Evolutionary conservation across 2,888 invertebrate species (phyloP).

Genomic region (Cerceris ruficornis): DNA sequence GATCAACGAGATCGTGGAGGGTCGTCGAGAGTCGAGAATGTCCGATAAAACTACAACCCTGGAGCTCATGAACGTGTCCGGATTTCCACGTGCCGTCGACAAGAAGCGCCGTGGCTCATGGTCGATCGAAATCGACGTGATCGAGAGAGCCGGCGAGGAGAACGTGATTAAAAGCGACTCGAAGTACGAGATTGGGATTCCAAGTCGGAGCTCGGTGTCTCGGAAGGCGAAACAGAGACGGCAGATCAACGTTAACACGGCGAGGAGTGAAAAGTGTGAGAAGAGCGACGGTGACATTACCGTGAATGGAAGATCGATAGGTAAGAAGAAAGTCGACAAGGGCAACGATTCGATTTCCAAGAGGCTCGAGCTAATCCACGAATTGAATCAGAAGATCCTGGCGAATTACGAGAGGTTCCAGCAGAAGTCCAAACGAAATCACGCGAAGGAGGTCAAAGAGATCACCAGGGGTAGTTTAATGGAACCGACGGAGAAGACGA

Average conservation of each 20-base stretch:
- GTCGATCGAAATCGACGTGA: conserved; percentile 52
- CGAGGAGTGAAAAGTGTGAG: conserved; percentile 25
- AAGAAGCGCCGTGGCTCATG: conserved; percentile 48
- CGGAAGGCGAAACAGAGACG: conserved; percentile 59
- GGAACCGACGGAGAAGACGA: conserved; percentile 20
- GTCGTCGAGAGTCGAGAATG: conserved; percentile 18
- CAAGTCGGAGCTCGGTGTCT: conserved; percentile 29
- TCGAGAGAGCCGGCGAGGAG: conserved; percentile 40
- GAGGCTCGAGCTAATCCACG: conserved; percentile 76
- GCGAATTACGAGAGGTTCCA: conserved; percentile 77
- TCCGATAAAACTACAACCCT: conserved; percentile 41
- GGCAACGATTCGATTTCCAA: conserved; percentile 77
- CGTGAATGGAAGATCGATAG: conserved; percentile 66
- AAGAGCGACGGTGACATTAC: conserved; percentile 23
- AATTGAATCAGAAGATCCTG: conserved; percentile 78
- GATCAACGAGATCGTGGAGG: conserved; percentile 16
- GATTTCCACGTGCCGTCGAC: conserved; percentile 59
- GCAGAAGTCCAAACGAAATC: conserved; percentile 70
- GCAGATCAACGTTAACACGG: conserved; percentile 23
- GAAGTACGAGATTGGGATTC: conserved; percentile 73
- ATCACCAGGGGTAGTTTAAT: conserved; percentile 6
- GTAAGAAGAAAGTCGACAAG: conserved; percentile 72
- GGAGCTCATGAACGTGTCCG: conserved; percentile 74
- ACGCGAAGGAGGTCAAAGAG: conserved; percentile 49
- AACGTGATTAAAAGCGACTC: conserved; percentile 72